These are phyloP conservation scores for Globicephala melas DNA, from an alignment of 2,113 vertebrate species.

Conservation along the genomic window DNA sequence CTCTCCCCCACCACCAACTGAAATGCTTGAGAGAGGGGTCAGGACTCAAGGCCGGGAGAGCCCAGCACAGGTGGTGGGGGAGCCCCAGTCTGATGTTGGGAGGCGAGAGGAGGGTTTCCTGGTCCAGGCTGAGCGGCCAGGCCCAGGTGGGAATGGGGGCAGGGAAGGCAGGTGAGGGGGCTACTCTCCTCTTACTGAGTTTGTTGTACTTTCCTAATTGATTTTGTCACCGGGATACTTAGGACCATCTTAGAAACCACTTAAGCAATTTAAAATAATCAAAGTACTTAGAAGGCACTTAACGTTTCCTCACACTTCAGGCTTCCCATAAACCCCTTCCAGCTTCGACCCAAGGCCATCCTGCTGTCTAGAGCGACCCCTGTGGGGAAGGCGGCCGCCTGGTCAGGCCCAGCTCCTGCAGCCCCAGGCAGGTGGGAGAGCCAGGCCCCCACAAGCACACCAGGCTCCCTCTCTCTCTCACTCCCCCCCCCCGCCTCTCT, in stretches of 20 bases:
- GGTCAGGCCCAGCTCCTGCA: background rate
- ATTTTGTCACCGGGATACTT: constrained; percentile 39
- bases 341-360: background rate
- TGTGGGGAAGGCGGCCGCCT: background rate
- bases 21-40: background rate
- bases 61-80: no score
- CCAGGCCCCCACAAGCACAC: no score
- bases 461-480: background rate
- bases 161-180: background rate
- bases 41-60: background rate
- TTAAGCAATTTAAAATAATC: constrained; percentile 70
- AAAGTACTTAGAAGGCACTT: constrained; percentile 49
- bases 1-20: background rate
- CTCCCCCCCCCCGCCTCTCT: no score
- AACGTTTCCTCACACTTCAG: constrained; percentile 20
- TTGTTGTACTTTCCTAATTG: constrained; percentile 47
- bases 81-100: fast-evolving
- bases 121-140: background rate
- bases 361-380: background rate
- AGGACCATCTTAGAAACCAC: constrained; percentile 54
- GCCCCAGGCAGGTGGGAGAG: background rate
- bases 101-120: background rate
- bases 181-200: background rate
- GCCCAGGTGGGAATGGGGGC: fast-evolving
- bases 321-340: background rate